Evolutionary conservation across 1,140 invertebrate genomes (phyloP).

Genomic region (Bombus cullumanus): DNA sequence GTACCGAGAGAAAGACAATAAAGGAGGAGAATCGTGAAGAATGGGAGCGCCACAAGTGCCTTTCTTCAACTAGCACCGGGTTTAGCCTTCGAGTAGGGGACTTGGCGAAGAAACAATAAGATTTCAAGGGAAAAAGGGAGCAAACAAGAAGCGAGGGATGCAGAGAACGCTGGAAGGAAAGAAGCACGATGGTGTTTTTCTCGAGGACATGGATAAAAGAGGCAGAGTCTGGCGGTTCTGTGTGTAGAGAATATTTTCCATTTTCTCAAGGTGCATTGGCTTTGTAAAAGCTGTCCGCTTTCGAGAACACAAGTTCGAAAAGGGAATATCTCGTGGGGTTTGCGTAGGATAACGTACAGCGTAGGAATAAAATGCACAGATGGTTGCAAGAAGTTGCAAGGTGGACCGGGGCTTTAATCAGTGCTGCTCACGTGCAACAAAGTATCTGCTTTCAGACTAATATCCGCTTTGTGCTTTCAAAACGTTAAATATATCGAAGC

Average conservation of each 20-base stretch:
- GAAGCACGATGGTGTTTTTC: neutral
- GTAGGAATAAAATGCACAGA: neutral
- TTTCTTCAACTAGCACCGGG: conserved; percentile 4
- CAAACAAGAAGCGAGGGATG: neutral
- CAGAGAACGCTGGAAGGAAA: neutral
- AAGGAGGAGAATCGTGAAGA: neutral
- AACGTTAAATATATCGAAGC: neutral
- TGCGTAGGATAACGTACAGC: no score
- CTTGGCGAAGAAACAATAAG: conserved; percentile 17
- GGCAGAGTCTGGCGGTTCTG: neutral
- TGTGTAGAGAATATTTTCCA: conserved; percentile 24
- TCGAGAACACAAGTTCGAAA: neutral
- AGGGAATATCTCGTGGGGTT: neutral
- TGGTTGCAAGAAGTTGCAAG: neutral
- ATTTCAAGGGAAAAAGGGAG: neutral
- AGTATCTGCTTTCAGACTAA: neutral
- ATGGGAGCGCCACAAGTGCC: conserved; percentile 34
- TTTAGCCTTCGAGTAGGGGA: neutral
- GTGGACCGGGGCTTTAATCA: neutral
- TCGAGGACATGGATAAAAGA: conserved; percentile 3
- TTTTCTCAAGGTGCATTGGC: conserved; percentile 13
- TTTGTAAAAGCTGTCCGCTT: neutral
- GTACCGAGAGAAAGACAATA: conserved; percentile 30
- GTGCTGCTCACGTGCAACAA: neutral
- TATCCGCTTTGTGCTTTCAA: neutral